Percentiles rank a stretch among this genome's conserved stretches.
phyloP scores from a whole-genome alignment of 2,888 invertebrate genomes.

The Sicus ferrugineus region DNA sequence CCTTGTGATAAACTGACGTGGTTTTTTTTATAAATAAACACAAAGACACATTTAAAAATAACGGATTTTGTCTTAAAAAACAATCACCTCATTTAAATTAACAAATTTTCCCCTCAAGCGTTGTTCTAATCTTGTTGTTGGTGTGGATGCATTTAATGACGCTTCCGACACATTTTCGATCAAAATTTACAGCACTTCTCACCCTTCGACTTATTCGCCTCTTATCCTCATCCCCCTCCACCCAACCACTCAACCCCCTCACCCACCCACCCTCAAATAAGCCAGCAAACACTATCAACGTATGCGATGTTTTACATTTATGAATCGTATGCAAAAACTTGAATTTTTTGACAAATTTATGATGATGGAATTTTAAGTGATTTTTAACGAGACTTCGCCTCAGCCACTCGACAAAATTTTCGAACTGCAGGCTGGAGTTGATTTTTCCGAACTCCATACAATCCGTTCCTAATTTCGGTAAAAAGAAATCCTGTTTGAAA shows the following conservation, averaged over 20 bases:
- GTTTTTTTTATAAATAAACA: conserved; percentile 2
- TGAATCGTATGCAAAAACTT: conserved; percentile 30
- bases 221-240: no score
- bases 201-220: no score
- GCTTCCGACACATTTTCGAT: no score
- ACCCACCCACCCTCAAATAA: no score
- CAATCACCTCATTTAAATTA: conserved; percentile 15
- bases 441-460: neutral
- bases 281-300: neutral
- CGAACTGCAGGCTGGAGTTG: neutral
- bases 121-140: neutral
- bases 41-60: neutral
- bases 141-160: neutral
- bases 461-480: no score
- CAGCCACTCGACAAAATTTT: conserved; percentile 19
- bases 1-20: conserved; percentile 22
- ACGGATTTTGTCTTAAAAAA: neutral
- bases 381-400: conserved; percentile 59
- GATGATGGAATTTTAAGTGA: conserved; percentile 64
- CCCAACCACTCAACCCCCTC: no score
- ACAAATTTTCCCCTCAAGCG: conserved; percentile 6
- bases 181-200: no score
- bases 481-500: no score
- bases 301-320: neutral
- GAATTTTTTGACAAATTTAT: conserved; percentile 61